Evolutionary conservation across 1,140 invertebrate genomes (phyloP).

Genomic region (Dufourea novaeangliae): DNA sequence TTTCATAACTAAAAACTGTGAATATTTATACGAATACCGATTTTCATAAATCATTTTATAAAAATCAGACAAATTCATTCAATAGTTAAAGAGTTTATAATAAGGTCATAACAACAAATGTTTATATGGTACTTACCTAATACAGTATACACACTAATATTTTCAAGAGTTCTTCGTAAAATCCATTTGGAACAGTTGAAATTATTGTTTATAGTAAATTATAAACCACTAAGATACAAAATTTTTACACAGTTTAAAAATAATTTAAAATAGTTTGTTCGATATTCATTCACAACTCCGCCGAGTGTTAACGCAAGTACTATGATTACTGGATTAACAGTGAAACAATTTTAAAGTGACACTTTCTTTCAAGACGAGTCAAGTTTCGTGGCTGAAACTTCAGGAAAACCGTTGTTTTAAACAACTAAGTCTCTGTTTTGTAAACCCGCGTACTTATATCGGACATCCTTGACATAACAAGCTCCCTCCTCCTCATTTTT

Average conservation of each 20-base stretch:
- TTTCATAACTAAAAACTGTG: too few relatives aligned
- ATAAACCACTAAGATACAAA: not conserved
- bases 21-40: too few relatives aligned
- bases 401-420: slow-evolving; percentile 54
- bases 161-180: not conserved
- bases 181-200: not conserved
- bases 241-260: not conserved
- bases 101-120: not conserved
- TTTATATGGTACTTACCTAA: slow-evolving; percentile 1
- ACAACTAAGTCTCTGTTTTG: slow-evolving; percentile 58
- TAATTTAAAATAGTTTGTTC: not conserved
- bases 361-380: not conserved
- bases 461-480: slow-evolving; percentile 59
- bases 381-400: slow-evolving; percentile 22
- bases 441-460: slow-evolving; percentile 59
- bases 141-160: not conserved
- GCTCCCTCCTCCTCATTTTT: slow-evolving; percentile 58
- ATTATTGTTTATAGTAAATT: not conserved
- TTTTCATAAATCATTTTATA: too few relatives aligned
- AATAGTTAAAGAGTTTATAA: too few relatives aligned
- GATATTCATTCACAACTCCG: not conserved
- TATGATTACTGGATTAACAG: not conserved
- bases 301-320: not conserved
- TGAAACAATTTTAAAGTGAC: not conserved
- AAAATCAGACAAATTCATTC: too few relatives aligned